Evolutionary conservation across 2,888 invertebrate species (phyloP).

Genomic region (Drosophila siamana): DNA sequence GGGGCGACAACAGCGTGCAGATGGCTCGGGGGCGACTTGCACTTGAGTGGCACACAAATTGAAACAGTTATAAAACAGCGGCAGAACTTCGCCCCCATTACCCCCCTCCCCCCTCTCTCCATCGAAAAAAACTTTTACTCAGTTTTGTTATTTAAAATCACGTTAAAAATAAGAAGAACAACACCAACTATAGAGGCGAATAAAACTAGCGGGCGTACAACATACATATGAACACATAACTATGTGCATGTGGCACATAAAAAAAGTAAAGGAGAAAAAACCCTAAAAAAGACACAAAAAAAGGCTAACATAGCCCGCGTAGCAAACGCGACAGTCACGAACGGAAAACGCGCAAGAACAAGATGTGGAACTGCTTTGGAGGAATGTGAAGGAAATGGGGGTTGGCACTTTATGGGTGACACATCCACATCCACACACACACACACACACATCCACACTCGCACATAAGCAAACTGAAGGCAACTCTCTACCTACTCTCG

Average conservation of each 20-base stretch:
- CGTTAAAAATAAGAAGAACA: conserved; percentile 58
- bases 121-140: conserved; percentile 38
- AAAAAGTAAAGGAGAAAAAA: conserved; percentile 17
- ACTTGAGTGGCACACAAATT: conserved; percentile 40
- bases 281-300: conserved; percentile 31
- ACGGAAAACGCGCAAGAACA: conserved; percentile 50
- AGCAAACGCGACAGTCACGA: conserved; percentile 57
- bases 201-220: conserved; percentile 56
- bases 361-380: conserved; percentile 40
- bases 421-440: conserved; percentile 43
- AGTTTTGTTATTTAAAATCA: conserved; percentile 65
- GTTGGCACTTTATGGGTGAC: conserved; percentile 64
- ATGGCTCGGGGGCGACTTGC: background rate
- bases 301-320: conserved; percentile 55
- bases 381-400: conserved; percentile 41
- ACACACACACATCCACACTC: conserved; percentile 23
- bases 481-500: background rate
- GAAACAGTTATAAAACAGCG: conserved; percentile 58
- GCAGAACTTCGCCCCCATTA: background rate
- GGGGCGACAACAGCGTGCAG: background rate
- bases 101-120: background rate
- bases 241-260: conserved; percentile 7
- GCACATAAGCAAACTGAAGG: conserved; percentile 26
- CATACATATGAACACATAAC: conserved; percentile 19
- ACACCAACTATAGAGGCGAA: conserved; percentile 43